Evolutionary conservation across 1,140 invertebrate species (phyloP).

Genomic region (Physella acuta): DNA sequence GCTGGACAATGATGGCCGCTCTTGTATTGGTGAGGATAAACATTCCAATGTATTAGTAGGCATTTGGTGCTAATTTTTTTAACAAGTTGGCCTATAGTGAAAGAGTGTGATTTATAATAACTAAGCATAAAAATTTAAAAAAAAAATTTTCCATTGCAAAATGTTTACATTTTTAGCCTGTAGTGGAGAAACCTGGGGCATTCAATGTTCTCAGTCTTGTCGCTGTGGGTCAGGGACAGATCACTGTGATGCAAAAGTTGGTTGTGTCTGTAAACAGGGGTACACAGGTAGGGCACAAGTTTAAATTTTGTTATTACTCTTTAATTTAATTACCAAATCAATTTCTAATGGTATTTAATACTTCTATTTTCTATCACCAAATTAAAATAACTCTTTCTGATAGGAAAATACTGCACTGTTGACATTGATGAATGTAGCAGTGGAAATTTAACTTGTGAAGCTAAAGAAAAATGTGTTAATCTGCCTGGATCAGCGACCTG

Average conservation of each 20-base stretch:
- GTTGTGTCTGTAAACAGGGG: slow-evolving; percentile 5
- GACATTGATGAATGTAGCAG: slow-evolving; percentile 25
- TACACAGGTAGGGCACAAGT: slow-evolving; percentile 7
- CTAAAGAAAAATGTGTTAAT: slow-evolving; percentile 33
- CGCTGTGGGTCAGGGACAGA: not conserved
- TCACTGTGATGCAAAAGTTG: not conserved
- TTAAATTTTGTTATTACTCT: no score
- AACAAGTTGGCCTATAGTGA: not conserved
- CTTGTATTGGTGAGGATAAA: not conserved
- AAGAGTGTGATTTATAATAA: not conserved
- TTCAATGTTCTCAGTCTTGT: not conserved
- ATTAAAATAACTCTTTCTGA: no score
- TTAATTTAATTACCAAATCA: no score
- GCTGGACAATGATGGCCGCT: not conserved
- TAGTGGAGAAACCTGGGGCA: not conserved
- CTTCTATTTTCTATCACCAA: no score
- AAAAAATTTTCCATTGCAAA: no score
- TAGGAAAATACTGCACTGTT: slow-evolving; percentile 3
- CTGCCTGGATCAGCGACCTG: slow-evolving; percentile 35
- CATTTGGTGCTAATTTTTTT: not conserved
- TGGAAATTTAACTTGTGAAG: slow-evolving; percentile 59
- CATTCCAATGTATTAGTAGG: not conserved
- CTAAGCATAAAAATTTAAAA: no score
- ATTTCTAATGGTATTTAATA: no score
- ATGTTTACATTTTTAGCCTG: not conserved